Evolutionary conservation across 2,113 vertebrate species (phyloP), one percentile per base, ranked within the genome.

Genomic region (Thermophis baileyi): DNA sequence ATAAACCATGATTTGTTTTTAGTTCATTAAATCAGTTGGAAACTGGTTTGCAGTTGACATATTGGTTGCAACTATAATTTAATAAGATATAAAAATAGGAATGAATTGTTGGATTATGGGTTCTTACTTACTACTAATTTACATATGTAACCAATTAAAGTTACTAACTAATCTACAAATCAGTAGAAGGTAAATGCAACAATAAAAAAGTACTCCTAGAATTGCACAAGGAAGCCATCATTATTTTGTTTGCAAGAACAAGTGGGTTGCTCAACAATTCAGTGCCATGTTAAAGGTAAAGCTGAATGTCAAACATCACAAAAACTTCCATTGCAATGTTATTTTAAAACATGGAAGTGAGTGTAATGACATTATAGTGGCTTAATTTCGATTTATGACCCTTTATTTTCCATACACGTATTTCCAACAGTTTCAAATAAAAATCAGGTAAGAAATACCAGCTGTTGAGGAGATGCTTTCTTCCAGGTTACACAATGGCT

Each of bases 401-500:
- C 18, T 44, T 81, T 44, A 20, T 44, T 81, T 81, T 18, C 35
- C 20, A 81, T 81, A 91, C 10, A 1, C 0, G 74, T 30, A 1
- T 2, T 54, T 88, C 91, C 60, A 94, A 90, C 11, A 93, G 92
- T 88, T 54, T 90, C 85, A 93, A 74, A 85, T 86, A 12, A 88
- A 95, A 95, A 89, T 10, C n/a, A 30, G 93, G 40, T 87, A 11
- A 81, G 3, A 87, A 89, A 90, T 97, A 98, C 98, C 98, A 93
- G 97, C 96, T 91, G 94, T 93, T 40, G 98, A 98, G 16, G 97
- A 97, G 55, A 98, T 97, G 96, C 97, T 98, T 96, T 99, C 98
- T 97, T 99, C 98, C 96, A 98, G 97, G 40, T 96, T 95, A 95
- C 97, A 98, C 24, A 99, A 96, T 3, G 97, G 95, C 86, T 98